phyloP scores from a whole-genome alignment of 2,113 vertebrate genomes.

The Odontesthes bonariensis region DNA sequence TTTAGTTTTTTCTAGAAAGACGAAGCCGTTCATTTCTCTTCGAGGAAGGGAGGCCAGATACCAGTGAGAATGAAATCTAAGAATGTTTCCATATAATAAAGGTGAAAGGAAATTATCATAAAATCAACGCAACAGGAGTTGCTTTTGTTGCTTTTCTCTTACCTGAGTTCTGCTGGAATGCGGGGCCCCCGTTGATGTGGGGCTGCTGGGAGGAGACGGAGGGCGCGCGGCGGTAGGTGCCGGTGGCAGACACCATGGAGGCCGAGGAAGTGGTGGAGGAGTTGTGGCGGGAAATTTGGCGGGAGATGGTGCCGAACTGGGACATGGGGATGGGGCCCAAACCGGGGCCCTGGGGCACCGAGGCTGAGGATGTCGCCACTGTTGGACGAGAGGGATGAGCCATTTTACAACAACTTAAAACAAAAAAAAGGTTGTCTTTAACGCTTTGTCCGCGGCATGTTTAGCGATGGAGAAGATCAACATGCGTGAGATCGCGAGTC shows the following conservation, averaged over 20 bases:
- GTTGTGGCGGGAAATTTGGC: slow-evolving; percentile 98
- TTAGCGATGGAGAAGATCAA: no score
- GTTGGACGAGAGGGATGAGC: slow-evolving; percentile 49
- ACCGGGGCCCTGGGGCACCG: slow-evolving; percentile 84
- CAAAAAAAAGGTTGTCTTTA: no score
- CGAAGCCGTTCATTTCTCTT: no score
- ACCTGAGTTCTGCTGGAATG: slow-evolving; percentile 96
- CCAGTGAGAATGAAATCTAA: no score
- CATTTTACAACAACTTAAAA: no score
- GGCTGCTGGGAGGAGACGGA: slow-evolving; percentile 92
- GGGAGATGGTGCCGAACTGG: slow-evolving; percentile 99
- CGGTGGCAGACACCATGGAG: slow-evolving; percentile 97
- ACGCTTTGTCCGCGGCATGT: no score
- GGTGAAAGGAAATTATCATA: no score
- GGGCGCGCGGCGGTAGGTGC: slow-evolving; percentile 97
- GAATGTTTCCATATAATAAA: no score
- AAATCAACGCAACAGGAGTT: no score
- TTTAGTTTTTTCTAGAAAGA: no score
- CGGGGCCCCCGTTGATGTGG: slow-evolving; percentile 96
- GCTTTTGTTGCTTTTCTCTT: slow-evolving; percentile 41
- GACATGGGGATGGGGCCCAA: slow-evolving; percentile 96
- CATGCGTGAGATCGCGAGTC: no score
- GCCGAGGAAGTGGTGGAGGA: slow-evolving; percentile 93
- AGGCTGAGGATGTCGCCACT: slow-evolving; percentile 86
- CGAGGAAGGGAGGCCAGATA: no score